A percentile compares a stretch with the other conserved stretches of the same genome.
Conservation (phyloP, 2,113 vertebrate species). For the Hipposideros armiger region DNA sequence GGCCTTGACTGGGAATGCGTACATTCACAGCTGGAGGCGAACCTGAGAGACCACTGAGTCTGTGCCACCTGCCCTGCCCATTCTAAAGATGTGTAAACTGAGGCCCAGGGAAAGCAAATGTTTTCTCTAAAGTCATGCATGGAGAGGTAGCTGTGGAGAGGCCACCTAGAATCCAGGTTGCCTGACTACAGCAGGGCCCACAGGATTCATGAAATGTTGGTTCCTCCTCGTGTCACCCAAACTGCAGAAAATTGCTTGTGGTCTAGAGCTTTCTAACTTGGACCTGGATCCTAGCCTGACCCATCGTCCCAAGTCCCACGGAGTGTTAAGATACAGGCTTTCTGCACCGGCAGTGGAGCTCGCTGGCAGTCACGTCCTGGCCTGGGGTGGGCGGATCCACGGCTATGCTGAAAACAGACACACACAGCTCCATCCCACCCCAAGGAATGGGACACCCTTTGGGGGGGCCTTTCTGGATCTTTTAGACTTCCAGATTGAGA, state of each 20-base stretch:
- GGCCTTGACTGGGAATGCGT: neutral
- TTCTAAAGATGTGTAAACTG: constrained; percentile 9
- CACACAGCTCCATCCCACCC: neutral
- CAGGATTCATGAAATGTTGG: neutral
- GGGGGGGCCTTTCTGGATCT: neutral
- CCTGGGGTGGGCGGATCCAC: neutral
- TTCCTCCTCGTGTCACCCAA: constrained; percentile 27
- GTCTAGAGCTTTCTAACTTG: constrained; percentile 58
- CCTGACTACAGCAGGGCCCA: neutral
- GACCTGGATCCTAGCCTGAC: neutral
- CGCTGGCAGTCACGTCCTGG: neutral
- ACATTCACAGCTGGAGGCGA: neutral
- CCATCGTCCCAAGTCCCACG: neutral
- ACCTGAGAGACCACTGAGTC: neutral
- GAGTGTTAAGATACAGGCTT: constrained; percentile 18
- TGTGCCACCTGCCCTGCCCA: neutral
- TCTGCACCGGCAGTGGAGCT: neutral
- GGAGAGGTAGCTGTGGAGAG: neutral
- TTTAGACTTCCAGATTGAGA: constrained; percentile 33
- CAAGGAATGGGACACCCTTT: neutral
- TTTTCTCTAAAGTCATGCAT: constrained; percentile 33
- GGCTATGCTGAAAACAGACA: neutral
- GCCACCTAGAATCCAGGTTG: constrained; percentile 35
- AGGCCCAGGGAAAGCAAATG: constrained; percentile 40
- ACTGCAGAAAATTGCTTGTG: constrained; percentile 28